These are phyloP conservation scores for Oceanodroma tethys DNA, from an alignment of 2,113 vertebrate genomes.

Conservation along the genomic window DNA sequence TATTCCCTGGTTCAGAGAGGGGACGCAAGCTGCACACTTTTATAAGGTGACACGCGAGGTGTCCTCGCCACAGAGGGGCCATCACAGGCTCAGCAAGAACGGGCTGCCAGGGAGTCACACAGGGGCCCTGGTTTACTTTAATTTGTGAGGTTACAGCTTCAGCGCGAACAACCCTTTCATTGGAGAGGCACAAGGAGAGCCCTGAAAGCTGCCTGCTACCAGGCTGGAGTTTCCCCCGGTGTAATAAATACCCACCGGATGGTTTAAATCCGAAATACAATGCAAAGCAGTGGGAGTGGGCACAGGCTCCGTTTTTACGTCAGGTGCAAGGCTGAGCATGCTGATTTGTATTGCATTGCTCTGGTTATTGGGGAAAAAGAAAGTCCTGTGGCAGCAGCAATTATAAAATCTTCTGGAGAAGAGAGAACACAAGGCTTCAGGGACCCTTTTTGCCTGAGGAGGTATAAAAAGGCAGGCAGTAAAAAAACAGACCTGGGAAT, in stretches of 20 bases:
- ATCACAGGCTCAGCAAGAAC: background rate
- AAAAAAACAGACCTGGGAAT: slow-evolving; percentile 35
- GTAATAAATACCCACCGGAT: background rate
- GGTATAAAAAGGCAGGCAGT: background rate
- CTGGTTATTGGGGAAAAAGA: background rate
- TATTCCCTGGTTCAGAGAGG: background rate
- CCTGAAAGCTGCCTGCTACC: background rate
- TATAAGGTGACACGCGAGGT: background rate
- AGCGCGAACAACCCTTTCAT: background rate
- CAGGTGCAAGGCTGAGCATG: background rate
- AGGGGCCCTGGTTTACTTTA: background rate
- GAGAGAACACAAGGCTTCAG: background rate
- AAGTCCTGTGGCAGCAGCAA: background rate
- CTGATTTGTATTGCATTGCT: background rate
- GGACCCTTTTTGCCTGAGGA: background rate
- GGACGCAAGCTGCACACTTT: background rate
- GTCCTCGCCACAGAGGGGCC: background rate
- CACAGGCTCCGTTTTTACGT: background rate
- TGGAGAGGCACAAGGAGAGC: background rate
- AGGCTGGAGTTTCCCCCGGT: background rate
- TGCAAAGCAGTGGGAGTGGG: background rate
- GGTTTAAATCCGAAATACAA: background rate
- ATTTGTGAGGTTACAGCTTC: background rate
- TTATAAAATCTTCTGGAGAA: slow-evolving; percentile 27
- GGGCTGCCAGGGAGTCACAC: background rate